Evolutionary conservation across 2,888 invertebrate genomes (phyloP).

Genomic region (Conchocele bisecta): DNA sequence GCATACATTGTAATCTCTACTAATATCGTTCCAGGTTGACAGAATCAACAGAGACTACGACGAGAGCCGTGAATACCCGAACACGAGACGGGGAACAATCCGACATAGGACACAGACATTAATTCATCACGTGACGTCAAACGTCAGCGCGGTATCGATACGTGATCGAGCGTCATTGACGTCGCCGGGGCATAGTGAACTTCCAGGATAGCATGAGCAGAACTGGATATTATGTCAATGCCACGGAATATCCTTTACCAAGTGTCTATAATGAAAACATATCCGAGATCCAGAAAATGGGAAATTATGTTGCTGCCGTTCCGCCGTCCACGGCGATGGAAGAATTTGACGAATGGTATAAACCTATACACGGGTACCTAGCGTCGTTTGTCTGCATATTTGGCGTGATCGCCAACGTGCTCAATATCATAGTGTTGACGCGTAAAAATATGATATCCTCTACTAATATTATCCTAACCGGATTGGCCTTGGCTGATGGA

Average conservation of each 20-base stretch:
- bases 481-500: slow-evolving; percentile 93
- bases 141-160: too few relatives aligned
- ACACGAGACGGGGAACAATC: too few relatives aligned
- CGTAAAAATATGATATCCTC: slow-evolving; percentile 94
- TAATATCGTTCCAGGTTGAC: too few relatives aligned
- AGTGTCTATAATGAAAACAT: slow-evolving; percentile 41
- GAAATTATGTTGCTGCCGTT: slow-evolving; percentile 53
- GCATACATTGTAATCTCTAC: too few relatives aligned
- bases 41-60: too few relatives aligned
- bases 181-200: too few relatives aligned
- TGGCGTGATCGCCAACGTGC: slow-evolving; percentile 94
- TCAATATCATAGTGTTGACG: slow-evolving; percentile 95
- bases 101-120: too few relatives aligned
- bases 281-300: slow-evolving; percentile 39
- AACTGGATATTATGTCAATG: too few relatives aligned
- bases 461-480: slow-evolving; percentile 94
- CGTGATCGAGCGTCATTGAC: too few relatives aligned
- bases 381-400: slow-evolving; percentile 94
- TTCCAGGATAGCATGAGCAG: too few relatives aligned
- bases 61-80: too few relatives aligned
- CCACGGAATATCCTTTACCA: slow-evolving; percentile 27
- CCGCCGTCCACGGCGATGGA: slow-evolving; percentile 49
- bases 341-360: slow-evolving; percentile 67
- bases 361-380: slow-evolving; percentile 90
- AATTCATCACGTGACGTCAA: too few relatives aligned